These are phyloP conservation scores for Athalia cordata DNA, from an alignment of 2,888 invertebrate genomes.

Conservation along the genomic window DNA sequence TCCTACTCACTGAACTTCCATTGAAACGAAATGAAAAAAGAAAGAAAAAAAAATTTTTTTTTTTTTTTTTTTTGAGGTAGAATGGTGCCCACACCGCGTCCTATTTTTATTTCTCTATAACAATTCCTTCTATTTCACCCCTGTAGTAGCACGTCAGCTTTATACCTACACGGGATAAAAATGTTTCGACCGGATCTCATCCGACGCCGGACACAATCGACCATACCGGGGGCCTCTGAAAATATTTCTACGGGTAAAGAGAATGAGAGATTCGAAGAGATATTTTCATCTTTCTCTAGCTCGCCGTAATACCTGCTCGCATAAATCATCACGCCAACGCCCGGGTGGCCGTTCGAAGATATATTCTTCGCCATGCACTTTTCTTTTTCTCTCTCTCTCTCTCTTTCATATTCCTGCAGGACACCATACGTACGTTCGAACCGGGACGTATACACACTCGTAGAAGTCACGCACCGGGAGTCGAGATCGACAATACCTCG, in stretches of 20 bases:
- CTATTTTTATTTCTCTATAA: slow-evolving; percentile 6
- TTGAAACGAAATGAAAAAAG: slow-evolving; percentile 53
- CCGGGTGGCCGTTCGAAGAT: slow-evolving; percentile 45
- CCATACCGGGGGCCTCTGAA: slow-evolving; percentile 6
- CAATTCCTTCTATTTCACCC: slow-evolving; percentile 39
- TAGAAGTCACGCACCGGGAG: slow-evolving; percentile 36
- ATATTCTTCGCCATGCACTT: background rate
- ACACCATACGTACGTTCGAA: background rate
- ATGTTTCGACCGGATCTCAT: slow-evolving; percentile 64
- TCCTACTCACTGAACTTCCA: slow-evolving; percentile 62
- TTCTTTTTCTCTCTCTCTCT: too few relatives aligned
- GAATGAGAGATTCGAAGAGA: slow-evolving; percentile 36
- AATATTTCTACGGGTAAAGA: slow-evolving; percentile 42
- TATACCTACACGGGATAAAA: slow-evolving; percentile 60
- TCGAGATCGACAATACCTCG: slow-evolving; percentile 29
- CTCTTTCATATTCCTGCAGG: slow-evolving; percentile 22
- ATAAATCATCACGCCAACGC: slow-evolving; percentile 51
- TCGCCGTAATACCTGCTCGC: slow-evolving; percentile 47
- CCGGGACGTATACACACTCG: slow-evolving; percentile 1
- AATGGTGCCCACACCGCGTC: slow-evolving; percentile 2
- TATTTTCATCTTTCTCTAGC: slow-evolving; percentile 52
- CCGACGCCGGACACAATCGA: slow-evolving; percentile 35
- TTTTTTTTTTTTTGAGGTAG: slow-evolving; percentile 50
- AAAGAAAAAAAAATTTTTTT: too few relatives aligned
- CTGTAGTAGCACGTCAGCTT: slow-evolving; percentile 25